A percentile compares a stretch with the other conserved stretches of the same genome.
Evolutionary conservation across 2,797 vertebrate genomes (phyloP).

Genomic region (Jordanella pulchra): DNA sequence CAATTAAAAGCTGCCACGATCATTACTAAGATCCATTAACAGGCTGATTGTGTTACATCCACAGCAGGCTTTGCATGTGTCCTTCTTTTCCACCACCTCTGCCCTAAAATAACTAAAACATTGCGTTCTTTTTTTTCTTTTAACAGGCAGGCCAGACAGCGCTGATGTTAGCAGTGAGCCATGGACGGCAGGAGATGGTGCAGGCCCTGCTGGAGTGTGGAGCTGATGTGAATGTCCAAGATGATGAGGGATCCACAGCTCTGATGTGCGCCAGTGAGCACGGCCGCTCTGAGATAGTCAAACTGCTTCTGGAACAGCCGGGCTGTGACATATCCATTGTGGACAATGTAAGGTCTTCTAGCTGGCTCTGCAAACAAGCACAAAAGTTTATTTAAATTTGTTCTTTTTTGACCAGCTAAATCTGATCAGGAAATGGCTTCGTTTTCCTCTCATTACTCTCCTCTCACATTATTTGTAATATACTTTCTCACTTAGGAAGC

Average conservation of each 20-base stretch:
- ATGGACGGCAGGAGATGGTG: slow-evolving; percentile 92
- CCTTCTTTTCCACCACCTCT: no score
- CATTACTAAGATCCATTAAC: no score
- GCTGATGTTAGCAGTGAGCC: slow-evolving; percentile 93
- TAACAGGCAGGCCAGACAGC: slow-evolving; percentile 92
- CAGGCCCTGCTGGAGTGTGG: slow-evolving; percentile 86
- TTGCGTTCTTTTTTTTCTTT: slow-evolving; percentile 12
- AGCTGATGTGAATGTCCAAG: slow-evolving; percentile 88
- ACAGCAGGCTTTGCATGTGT: no score
- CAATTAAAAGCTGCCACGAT: no score
- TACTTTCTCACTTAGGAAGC: slow-evolving; percentile 16
- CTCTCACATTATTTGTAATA: slow-evolving; percentile 16
- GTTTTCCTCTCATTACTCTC: slow-evolving; percentile 28
- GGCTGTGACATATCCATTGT: slow-evolving; percentile 85
- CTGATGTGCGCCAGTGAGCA: slow-evolving; percentile 97
- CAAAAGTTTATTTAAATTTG: neutral
- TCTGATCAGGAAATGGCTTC: slow-evolving; percentile 59
- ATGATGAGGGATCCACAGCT: slow-evolving; percentile 92
- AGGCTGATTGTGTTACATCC: no score
- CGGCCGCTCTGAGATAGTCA: slow-evolving; percentile 88
- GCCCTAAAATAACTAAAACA: neutral
- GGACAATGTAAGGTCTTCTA: slow-evolving; percentile 84
- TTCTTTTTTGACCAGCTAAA: slow-evolving; percentile 32
- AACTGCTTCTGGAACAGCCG: slow-evolving; percentile 88
- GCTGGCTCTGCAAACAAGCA: neutral